These are phyloP conservation scores for Circaetus gallicus DNA, from an alignment of 2,113 vertebrate genomes.

Conservation along the genomic window DNA sequence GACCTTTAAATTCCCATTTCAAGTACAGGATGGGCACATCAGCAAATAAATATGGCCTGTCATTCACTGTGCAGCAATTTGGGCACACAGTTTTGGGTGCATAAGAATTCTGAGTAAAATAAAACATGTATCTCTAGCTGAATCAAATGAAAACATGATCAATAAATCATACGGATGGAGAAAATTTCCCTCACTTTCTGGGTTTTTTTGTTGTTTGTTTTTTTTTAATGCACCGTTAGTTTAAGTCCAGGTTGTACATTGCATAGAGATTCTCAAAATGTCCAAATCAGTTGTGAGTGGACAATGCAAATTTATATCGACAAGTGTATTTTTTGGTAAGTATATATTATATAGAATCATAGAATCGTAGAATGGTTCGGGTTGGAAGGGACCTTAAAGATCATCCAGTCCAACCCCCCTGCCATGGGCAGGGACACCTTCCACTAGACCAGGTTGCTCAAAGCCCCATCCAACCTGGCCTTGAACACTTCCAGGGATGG, in stretches of 20 bases:
- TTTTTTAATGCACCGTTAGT: neutral
- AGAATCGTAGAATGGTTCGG: too few species aligned
- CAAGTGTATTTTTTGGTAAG: neutral
- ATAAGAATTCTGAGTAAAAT: neutral
- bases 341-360: too few species aligned
- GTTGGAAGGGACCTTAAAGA: too few species aligned
- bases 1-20: neutral
- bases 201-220: neutral
- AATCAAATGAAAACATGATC: neutral
- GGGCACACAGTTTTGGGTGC: neutral
- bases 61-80: neutral
- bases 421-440: too few species aligned
- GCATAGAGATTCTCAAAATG: neutral
- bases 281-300: neutral
- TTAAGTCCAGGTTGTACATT: neutral
- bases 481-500: too few species aligned
- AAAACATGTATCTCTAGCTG: neutral
- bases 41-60: neutral
- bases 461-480: too few species aligned
- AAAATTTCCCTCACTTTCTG: neutral
- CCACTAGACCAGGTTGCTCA: too few species aligned
- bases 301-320: neutral
- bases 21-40: neutral
- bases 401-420: too few species aligned
- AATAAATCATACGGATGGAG: neutral